A percentile compares a stretch with the other conserved stretches of the same genome.
Evolutionary conservation across 2,113 vertebrate genomes (phyloP).

Genomic region (Phalacrocorax brasilianus): DNA sequence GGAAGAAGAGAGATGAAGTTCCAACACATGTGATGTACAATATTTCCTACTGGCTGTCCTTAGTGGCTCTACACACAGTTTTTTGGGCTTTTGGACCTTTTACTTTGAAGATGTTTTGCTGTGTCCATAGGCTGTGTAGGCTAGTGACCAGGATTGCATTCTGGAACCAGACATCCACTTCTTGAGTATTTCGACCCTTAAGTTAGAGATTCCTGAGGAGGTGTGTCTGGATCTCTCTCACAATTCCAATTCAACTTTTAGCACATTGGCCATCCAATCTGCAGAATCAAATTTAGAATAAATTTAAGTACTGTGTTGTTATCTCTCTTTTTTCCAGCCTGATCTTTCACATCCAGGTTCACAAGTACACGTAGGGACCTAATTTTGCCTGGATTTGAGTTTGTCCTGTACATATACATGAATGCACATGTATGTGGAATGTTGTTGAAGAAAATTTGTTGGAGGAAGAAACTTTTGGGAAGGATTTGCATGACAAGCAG

Average conservation of each 20-base stretch:
- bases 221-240: background rate
- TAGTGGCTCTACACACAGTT: background rate
- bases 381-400: background rate
- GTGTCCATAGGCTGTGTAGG: background rate
- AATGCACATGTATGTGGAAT: background rate
- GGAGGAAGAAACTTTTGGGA: background rate
- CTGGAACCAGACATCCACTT: background rate
- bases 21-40: fast-evolving
- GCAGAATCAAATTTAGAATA: background rate
- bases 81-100: background rate
- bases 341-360: background rate
- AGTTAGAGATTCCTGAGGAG: background rate
- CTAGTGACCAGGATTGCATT: background rate
- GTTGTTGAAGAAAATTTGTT: background rate
- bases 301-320: background rate
- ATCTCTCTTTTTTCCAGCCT: background rate
- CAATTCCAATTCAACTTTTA: background rate
- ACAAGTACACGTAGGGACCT: background rate
- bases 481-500: background rate
- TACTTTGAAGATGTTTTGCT: background rate
- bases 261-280: background rate
- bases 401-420: background rate
- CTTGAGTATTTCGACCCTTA: background rate
- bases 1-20: background rate
- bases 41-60: background rate